These are phyloP conservation scores for Pipra filicauda DNA, from an alignment of 2,113 vertebrate genomes.

Conservation along the genomic window DNA sequence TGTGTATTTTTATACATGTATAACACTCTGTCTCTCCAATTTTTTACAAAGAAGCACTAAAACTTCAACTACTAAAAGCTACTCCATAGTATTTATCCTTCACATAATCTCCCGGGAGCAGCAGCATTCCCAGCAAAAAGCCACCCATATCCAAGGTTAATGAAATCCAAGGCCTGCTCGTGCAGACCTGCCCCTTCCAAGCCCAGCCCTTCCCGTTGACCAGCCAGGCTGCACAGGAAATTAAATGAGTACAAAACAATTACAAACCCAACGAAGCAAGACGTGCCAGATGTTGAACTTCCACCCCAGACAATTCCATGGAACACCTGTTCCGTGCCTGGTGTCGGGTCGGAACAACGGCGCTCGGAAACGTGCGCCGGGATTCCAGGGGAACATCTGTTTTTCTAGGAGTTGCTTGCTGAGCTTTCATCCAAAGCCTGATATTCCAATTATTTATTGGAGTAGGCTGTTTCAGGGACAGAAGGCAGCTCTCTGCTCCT, in stretches of 20 bases:
- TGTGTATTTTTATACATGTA: rapidly evolving
- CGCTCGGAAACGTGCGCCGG: rapidly evolving
- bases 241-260: not conserved
- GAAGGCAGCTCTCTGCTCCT: not conserved
- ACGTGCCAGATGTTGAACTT: not conserved
- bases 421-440: not conserved
- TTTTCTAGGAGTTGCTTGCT: not conserved
- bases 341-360: not conserved
- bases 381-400: not conserved
- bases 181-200: not conserved
- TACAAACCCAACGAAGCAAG: not conserved
- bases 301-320: not conserved
- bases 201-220: not conserved
- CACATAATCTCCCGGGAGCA: rapidly evolving
- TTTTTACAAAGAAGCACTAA: not conserved
- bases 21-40: rapidly evolving
- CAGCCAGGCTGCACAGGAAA: not conserved
- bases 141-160: no score
- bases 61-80: not conserved
- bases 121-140: not conserved
- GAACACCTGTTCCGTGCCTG: not conserved
- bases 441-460: not conserved
- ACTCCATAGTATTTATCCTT: not conserved
- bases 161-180: not conserved
- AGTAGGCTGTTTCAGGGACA: not conserved